Conservation (phyloP, 1,140 invertebrate species). For the Acyrthosiphon pisum region DNA sequence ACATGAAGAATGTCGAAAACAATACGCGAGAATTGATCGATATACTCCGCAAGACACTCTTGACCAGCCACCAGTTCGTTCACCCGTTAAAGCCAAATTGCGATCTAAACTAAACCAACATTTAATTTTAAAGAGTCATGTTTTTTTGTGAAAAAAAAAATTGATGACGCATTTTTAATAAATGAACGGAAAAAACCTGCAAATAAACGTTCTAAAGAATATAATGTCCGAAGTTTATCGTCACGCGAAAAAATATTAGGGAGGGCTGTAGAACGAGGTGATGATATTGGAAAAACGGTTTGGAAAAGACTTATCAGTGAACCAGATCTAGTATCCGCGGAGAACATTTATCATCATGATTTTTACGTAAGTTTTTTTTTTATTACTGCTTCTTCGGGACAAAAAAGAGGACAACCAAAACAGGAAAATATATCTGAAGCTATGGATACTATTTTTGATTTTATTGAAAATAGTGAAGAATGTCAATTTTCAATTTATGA, state of each 20-base stretch:
- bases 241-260: neutral
- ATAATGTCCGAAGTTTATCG: neutral
- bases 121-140: slow-evolving; percentile 25
- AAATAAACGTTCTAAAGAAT: neutral
- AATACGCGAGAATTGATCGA: neutral
- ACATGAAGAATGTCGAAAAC: slow-evolving; percentile 2
- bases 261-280: neutral
- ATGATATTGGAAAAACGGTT: neutral
- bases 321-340: neutral
- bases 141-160: neutral
- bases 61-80: neutral
- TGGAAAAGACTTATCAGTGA: neutral
- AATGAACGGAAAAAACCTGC: slow-evolving; percentile 34
- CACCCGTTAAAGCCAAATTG: neutral
- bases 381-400: slow-evolving; percentile 33
- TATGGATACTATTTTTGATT: slow-evolving; percentile 12
- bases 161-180: slow-evolving; percentile 13
- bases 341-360: slow-evolving; percentile 26
- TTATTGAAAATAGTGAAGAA: slow-evolving; percentile 1
- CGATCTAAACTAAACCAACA: neutral
- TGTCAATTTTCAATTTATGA: slow-evolving; percentile 4
- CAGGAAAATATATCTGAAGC: slow-evolving; percentile 12
- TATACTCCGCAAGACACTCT: neutral
- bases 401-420: slow-evolving; percentile 2
- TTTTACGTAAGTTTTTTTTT: slow-evolving; percentile 32